phyloP scores from a whole-genome alignment of 2,888 invertebrate species.

The Agrenia bidenticulata region DNA sequence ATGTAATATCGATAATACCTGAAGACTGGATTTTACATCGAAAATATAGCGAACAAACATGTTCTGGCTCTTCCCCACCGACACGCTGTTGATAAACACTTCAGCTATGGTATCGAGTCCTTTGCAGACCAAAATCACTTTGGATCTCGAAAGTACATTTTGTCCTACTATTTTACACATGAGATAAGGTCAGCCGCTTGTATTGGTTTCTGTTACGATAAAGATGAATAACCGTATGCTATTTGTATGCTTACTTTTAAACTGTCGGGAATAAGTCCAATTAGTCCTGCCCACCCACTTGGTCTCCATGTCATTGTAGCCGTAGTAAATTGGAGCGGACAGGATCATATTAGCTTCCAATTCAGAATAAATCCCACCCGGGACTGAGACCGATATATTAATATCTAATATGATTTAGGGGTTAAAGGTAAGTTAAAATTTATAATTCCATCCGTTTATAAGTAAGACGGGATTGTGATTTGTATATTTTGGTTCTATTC shows the following conservation, averaged over 20 bases:
- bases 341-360: conserved; percentile 65
- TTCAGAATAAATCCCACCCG: conserved; percentile 78
- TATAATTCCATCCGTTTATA: too few relatives aligned
- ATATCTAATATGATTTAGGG: conserved; percentile 56
- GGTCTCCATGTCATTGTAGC: conserved; percentile 74
- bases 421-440: too few relatives aligned
- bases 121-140: conserved; percentile 57
- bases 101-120: conserved; percentile 61
- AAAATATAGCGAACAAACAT: conserved; percentile 59
- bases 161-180: too few relatives aligned
- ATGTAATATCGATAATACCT: conserved; percentile 36
- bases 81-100: conserved; percentile 57
- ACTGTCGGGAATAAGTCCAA: conserved; percentile 73
- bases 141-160: conserved; percentile 35
- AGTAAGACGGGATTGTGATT: too few relatives aligned
- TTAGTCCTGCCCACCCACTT: conserved; percentile 79
- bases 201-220: too few relatives aligned
- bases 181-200: too few relatives aligned
- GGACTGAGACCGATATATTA: conserved; percentile 64
- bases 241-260: conserved; percentile 70
- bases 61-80: conserved; percentile 57
- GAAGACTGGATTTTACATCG: conserved; percentile 55
- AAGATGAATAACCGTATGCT: too few relatives aligned
- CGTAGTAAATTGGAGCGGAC: conserved; percentile 61
- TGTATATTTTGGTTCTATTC: too few relatives aligned